A percentile compares a stretch with the other conserved stretches of the same genome.
These are phyloP conservation scores for Papilio elwesi DNA, from an alignment of 2,888 invertebrate species.

Conservation along the genomic window DNA sequence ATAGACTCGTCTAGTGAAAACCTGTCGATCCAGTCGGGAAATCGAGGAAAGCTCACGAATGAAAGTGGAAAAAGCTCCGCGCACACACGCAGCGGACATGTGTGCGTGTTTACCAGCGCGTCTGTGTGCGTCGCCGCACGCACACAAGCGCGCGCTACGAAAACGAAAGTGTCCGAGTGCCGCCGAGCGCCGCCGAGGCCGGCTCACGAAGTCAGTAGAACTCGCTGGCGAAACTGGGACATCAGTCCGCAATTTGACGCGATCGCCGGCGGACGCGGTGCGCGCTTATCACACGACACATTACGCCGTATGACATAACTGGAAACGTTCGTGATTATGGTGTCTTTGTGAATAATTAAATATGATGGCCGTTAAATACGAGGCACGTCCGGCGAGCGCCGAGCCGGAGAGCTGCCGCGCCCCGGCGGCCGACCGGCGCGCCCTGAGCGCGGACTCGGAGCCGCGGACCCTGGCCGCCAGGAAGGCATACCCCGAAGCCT, in stretches of 20 bases:
- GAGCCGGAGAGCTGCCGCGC: slow-evolving; percentile 65
- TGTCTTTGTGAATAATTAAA: slow-evolving; percentile 73
- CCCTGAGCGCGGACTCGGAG: slow-evolving; percentile 70
- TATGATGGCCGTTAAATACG: slow-evolving; percentile 78
- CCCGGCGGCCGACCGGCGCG: slow-evolving; percentile 64
- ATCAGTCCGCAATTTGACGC: slow-evolving; percentile 85
- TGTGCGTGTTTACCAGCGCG: slow-evolving; percentile 34
- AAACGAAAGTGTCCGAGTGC: slow-evolving; percentile 83
- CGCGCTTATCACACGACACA: slow-evolving; percentile 60
- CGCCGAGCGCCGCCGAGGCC: slow-evolving; percentile 81
- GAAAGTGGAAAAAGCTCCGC: slow-evolving; percentile 80
- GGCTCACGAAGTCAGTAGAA: slow-evolving; percentile 83
- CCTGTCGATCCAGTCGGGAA: slow-evolving; percentile 78
- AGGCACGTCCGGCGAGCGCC: slow-evolving; percentile 76
- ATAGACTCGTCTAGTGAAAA: slow-evolving; percentile 58
- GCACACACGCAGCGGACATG: slow-evolving; percentile 47
- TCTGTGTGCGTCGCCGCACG: slow-evolving; percentile 46
- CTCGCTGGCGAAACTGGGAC: slow-evolving; percentile 86
- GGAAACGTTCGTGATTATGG: slow-evolving; percentile 76
- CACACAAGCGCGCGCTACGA: slow-evolving; percentile 70
- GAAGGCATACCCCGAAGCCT: slow-evolving; percentile 78
- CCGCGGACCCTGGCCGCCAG: slow-evolving; percentile 78
- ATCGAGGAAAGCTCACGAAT: slow-evolving; percentile 77
- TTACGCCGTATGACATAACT: slow-evolving; percentile 81
- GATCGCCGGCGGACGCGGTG: slow-evolving; percentile 77